phyloP scores from a whole-genome alignment of 2,113 vertebrate species.

The Phalacrocorax aristotelis region DNA sequence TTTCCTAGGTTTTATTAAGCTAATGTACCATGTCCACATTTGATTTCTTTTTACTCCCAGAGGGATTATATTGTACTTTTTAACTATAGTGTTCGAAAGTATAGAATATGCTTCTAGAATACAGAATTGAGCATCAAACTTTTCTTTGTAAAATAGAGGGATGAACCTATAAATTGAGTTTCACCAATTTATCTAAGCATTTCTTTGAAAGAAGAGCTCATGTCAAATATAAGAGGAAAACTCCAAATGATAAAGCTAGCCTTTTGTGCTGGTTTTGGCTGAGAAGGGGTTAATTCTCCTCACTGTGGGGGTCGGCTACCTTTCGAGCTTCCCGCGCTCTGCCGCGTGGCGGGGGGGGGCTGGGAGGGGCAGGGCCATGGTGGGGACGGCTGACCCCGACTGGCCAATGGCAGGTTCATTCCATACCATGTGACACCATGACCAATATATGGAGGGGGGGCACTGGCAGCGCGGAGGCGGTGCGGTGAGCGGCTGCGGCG shows the following conservation, averaged over 20 bases:
- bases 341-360: too few relatives aligned
- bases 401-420: too few relatives aligned
- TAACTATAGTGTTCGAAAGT: not conserved
- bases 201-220: not conserved
- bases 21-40: slow-evolving; percentile 43
- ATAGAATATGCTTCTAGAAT: not conserved
- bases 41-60: slow-evolving; percentile 25
- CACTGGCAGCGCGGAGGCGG: too few relatives aligned
- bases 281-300: too few relatives aligned
- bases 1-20: slow-evolving; percentile 33
- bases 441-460: too few relatives aligned
- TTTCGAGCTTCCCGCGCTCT: too few relatives aligned
- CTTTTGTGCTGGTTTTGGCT: too few relatives aligned
- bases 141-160: not conserved
- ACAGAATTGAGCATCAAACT: not conserved
- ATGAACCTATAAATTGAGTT: not conserved
- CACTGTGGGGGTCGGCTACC: too few relatives aligned
- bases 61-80: not conserved
- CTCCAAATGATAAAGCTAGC: not conserved
- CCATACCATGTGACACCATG: too few relatives aligned
- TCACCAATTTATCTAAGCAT: not conserved
- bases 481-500: too few relatives aligned
- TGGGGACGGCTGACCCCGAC: too few relatives aligned
- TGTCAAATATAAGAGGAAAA: not conserved
- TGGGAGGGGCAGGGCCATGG: too few relatives aligned